These are phyloP conservation scores for Drosophila repletoides DNA, from an alignment of 1,140 invertebrate species.

Conservation along the genomic window DNA sequence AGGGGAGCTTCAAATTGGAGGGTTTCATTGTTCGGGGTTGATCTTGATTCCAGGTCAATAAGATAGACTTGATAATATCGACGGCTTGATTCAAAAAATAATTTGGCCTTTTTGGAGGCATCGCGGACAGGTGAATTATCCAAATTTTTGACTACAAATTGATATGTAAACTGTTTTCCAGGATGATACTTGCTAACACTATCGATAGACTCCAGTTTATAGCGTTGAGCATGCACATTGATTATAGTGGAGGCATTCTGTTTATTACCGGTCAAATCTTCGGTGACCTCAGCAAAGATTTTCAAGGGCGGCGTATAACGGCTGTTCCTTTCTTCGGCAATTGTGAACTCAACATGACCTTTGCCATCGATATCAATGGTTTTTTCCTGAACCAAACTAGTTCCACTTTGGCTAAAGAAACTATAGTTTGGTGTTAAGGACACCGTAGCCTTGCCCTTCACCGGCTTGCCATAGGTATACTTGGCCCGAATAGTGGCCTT, in stretches of 20 bases:
- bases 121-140: constrained; percentile 88
- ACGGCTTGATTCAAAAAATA: constrained; percentile 1
- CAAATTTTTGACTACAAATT: constrained; percentile 83
- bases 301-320: constrained; percentile 83
- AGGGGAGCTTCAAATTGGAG: constrained; percentile 37
- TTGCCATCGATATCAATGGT: constrained; percentile 88
- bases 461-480: constrained; percentile 87
- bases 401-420: neutral
- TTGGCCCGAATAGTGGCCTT: constrained; percentile 91
- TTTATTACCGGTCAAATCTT: constrained; percentile 87
- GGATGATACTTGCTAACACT: constrained; percentile 90
- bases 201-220: constrained; percentile 91
- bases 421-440: constrained; percentile 84
- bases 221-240: constrained; percentile 90
- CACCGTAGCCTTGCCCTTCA: constrained; percentile 89
- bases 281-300: constrained; percentile 89
- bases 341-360: constrained; percentile 87
- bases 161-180: constrained; percentile 91
- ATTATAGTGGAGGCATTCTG: constrained; percentile 91
- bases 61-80: neutral
- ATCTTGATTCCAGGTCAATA: too few species aligned
- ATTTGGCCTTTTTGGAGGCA: constrained; percentile 85
- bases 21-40: neutral
- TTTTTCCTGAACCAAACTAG: constrained; percentile 82
- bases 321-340: constrained; percentile 83